These are phyloP conservation scores for Hyperopisus bebe DNA, from an alignment of 2,113 vertebrate genomes.

Conservation along the genomic window DNA sequence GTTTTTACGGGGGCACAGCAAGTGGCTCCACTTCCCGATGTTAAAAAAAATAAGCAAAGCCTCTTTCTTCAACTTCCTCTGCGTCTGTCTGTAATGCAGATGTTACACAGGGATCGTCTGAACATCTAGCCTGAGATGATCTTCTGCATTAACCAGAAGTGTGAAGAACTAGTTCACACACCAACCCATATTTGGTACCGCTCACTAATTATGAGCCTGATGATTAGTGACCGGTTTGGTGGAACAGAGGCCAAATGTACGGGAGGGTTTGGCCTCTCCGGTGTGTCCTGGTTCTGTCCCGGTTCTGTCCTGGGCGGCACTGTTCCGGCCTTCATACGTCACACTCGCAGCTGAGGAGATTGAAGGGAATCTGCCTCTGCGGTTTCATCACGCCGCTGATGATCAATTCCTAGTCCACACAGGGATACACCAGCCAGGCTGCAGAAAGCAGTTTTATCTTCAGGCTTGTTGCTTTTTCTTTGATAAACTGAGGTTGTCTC, in stretches of 20 bases:
- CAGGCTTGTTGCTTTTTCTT: not conserved
- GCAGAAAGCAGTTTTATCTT: not conserved
- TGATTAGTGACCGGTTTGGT: not conserved
- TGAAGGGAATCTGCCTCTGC: not conserved
- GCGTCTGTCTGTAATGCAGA: not conserved
- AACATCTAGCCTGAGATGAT: not conserved
- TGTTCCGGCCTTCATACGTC: not conserved
- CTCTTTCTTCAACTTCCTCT: not conserved
- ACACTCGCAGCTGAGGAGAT: not conserved
- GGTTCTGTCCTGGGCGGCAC: not conserved
- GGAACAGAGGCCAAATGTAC: not conserved
- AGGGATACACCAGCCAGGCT: not conserved
- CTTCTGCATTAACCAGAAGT: not conserved
- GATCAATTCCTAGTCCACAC: not conserved
- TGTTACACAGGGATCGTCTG: not conserved
- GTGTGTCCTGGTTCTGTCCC: no score
- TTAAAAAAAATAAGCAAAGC: not conserved
- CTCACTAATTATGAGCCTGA: not conserved
- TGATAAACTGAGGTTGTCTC: not conserved
- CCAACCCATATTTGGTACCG: not conserved
- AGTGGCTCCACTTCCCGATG: not conserved
- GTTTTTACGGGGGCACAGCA: not conserved
- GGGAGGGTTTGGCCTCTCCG: not conserved
- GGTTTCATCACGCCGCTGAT: not conserved
- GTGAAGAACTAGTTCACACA: not conserved